A percentile compares a stretch with the other conserved stretches of the same genome.
Conservation (phyloP, 2,888 invertebrate genomes). For the Cantharis rufa region DNA sequence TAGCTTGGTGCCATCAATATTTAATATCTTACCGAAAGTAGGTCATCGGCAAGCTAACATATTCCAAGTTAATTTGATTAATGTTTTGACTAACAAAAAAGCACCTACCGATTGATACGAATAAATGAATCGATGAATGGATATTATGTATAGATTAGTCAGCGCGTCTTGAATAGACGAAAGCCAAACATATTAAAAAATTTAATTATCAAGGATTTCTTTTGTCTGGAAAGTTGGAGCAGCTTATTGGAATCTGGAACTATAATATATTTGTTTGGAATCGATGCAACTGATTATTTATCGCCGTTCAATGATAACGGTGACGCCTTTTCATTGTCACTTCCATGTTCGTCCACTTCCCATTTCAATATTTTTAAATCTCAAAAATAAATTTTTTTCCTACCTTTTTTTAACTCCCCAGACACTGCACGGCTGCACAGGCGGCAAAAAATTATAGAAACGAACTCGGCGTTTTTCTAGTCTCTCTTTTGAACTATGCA, state of each 20-base stretch:
- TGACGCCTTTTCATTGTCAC: neutral
- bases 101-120: neutral
- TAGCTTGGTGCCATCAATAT: neutral
- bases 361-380: neutral
- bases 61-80: neutral
- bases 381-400: no score
- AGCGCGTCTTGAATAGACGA: neutral
- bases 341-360: neutral
- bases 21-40: neutral
- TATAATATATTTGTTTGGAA: neutral
- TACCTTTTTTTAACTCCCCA: neutral
- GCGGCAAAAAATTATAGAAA: neutral
- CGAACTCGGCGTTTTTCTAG: neutral
- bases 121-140: neutral
- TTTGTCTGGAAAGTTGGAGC: neutral
- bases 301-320: neutral
- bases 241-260: neutral
- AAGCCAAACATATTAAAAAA: neutral
- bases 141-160: neutral
- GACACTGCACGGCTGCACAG: neutral
- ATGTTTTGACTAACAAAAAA: neutral
- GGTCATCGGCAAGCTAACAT: neutral
- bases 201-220: neutral
- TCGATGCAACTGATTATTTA: neutral
- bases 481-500: neutral